Evolutionary conservation across 2,888 invertebrate species (phyloP).

Genomic region (Limenitis arthemis): DNA sequence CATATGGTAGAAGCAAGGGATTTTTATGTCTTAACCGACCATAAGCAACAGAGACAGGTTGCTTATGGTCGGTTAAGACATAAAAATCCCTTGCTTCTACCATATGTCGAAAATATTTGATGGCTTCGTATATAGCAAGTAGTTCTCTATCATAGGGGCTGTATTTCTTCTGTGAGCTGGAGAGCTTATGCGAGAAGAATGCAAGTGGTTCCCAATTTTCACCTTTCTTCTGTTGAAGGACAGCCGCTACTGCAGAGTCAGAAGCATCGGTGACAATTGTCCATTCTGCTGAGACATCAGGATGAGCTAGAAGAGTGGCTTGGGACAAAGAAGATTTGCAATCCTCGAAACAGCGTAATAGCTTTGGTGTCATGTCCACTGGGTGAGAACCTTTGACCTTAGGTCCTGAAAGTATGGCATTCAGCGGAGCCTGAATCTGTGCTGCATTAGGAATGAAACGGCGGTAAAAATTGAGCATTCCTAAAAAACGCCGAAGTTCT

Average conservation of each 20-base stretch:
- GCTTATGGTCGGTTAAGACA: constrained; percentile 22
- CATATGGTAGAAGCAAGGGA: constrained; percentile 38
- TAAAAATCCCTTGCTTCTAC: constrained; percentile 36
- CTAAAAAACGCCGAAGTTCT: too few relatives aligned
- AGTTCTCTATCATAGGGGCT: constrained; percentile 43
- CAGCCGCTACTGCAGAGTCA: constrained; percentile 11
- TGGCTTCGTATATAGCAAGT: constrained; percentile 36
- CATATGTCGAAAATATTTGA: constrained; percentile 37
- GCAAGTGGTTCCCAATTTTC: constrained; percentile 22
- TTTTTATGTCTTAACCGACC: constrained; percentile 26
- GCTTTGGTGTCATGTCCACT: too few relatives aligned
- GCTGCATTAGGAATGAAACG: too few relatives aligned
- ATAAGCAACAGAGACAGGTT: constrained; percentile 20
- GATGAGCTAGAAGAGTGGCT: too few relatives aligned
- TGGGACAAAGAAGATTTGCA: too few relatives aligned
- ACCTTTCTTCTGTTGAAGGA: constrained; percentile 15
- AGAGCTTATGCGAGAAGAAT: constrained; percentile 39
- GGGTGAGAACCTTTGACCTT: too few relatives aligned
- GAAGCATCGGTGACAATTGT: constrained; percentile 11
- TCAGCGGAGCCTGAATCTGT: too few relatives aligned
- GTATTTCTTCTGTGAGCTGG: constrained; percentile 33
- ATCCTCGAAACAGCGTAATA: too few relatives aligned
- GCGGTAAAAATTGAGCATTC: too few relatives aligned
- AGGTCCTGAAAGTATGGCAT: too few relatives aligned
- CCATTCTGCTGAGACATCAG: too few relatives aligned